Evolutionary conservation across 37 sponge, comb jelly and placozoan genomes (phyloP).

Genomic region (Chondrilla cf. caribensis): DNA sequence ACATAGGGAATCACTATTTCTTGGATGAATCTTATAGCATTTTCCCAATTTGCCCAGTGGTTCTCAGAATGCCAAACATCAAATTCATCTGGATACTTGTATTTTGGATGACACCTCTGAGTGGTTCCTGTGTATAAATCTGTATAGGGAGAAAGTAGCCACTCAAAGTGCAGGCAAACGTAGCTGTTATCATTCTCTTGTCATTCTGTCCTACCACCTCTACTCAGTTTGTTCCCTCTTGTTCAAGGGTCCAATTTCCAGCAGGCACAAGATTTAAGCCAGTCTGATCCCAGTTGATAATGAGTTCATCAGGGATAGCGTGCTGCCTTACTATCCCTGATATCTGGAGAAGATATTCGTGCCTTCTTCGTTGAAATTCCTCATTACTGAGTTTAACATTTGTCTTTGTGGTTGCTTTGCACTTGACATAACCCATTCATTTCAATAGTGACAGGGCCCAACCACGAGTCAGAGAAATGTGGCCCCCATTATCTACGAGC

Average conservation of each 20-base stretch:
- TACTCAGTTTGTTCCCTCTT: not conserved
- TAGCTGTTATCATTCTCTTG: slow-evolving; percentile 30
- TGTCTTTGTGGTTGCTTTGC: not conserved
- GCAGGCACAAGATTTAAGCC: not conserved
- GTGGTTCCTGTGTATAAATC: slow-evolving; percentile 9
- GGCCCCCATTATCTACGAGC: not conserved
- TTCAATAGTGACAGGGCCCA: not conserved
- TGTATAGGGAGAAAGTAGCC: slow-evolving; percentile 30
- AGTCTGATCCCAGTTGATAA: slow-evolving; percentile 21
- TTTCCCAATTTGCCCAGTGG: slow-evolving; percentile 25
- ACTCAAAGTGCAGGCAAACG: slow-evolving; percentile 5
- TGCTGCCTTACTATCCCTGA: not conserved
- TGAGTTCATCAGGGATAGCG: slow-evolving; percentile 9
- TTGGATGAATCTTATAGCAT: not conserved
- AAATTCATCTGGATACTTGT: not conserved
- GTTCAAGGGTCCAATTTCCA: not conserved
- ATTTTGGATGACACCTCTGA: not conserved
- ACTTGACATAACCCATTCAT: not conserved
- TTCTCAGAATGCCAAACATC: slow-evolving; percentile 19
- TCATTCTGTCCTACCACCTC: slow-evolving; percentile 26
- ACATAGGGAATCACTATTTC: not conserved
- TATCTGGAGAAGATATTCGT: not conserved
- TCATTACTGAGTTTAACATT: not conserved
- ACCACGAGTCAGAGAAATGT: not conserved
- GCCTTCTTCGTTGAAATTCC: not conserved